phyloP scores from a whole-genome alignment of 2,113 vertebrate species.

The Motacilla tschutschensis region DNA sequence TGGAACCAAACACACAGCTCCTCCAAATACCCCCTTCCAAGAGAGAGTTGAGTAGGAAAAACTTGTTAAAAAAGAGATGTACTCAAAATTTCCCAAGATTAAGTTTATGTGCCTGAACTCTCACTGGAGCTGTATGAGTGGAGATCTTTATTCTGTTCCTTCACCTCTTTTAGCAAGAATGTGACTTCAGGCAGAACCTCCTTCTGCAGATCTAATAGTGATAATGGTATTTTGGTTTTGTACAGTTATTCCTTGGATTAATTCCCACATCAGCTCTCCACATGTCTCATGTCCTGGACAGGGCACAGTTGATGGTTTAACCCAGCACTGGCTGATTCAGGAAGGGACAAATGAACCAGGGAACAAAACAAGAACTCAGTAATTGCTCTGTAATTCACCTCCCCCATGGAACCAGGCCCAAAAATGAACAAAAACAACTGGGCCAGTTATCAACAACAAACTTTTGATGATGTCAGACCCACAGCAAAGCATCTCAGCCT shows the following conservation, averaged over 20 bases:
- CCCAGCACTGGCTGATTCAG: background rate
- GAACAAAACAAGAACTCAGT: background rate
- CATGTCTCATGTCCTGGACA: background rate
- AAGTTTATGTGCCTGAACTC: background rate
- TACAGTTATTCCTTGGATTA: background rate
- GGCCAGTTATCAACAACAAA: background rate
- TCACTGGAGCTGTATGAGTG: background rate
- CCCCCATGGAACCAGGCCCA: background rate
- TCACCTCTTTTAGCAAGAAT: background rate
- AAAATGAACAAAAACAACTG: background rate
- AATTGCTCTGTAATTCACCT: background rate
- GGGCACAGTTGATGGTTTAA: background rate
- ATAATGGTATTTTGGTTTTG: background rate
- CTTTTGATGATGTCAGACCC: background rate
- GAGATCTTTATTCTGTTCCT: background rate
- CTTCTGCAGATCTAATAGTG: background rate
- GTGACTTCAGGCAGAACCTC: background rate
- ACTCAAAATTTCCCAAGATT: background rate
- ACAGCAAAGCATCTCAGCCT: background rate
- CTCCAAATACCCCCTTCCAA: background rate
- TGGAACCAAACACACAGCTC: fast-evolving
- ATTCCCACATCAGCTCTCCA: background rate
- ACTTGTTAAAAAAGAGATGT: background rate
- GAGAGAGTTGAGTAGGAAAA: background rate
- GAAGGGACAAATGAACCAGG: background rate